phyloP scores from a whole-genome alignment of 2,888 invertebrate species.

The Hirtodrosophila cameraria region DNA sequence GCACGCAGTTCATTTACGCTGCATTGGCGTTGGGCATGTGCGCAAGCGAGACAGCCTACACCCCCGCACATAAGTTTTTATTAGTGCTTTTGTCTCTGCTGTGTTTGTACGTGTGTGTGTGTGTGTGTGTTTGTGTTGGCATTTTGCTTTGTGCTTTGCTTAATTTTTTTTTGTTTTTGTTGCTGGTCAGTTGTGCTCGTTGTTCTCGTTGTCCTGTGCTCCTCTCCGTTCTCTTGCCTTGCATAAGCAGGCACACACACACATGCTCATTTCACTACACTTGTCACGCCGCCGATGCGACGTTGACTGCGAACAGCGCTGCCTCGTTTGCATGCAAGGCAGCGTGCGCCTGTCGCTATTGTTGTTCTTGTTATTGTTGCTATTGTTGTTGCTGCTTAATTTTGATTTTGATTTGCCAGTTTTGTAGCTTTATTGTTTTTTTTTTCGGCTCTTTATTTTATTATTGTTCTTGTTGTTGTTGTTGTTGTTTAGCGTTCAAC shows the following conservation, averaged over 20 bases:
- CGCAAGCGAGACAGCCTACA: conserved; percentile 42
- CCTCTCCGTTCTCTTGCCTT: conserved; percentile 1
- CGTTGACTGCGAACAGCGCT: conserved; percentile 24
- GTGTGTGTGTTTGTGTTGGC: conserved; percentile 32
- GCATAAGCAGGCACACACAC: conserved; percentile 17
- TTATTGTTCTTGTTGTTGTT: conserved; percentile 3
- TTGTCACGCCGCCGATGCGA: conserved; percentile 60
- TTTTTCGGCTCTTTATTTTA: conserved; percentile 10
- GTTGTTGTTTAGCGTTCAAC: conserved; percentile 16
- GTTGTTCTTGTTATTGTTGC: conserved; percentile 14
- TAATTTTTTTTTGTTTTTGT: conserved; percentile 37
- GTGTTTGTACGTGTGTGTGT: conserved; percentile 7
- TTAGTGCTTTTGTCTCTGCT: conserved; percentile 36
- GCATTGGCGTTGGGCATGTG: conserved; percentile 7
- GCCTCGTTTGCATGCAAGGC: conserved; percentile 66
- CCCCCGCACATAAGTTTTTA: conserved; percentile 44
- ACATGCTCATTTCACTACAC: conserved; percentile 64
- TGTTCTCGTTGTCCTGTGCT: conserved; percentile 31
- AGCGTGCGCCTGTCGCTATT: conserved; percentile 19
- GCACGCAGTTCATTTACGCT: conserved; percentile 48
- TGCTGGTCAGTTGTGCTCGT: conserved; percentile 48
- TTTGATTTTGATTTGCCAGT: conserved; percentile 62
- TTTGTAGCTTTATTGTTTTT: conserved; percentile 14
- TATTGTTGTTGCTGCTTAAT: conserved; percentile 36
- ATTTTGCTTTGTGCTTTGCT: conserved; percentile 61